Base-by-base conservation (phyloP, 2,888 invertebrate genomes). In the Acleris literana region DNA sequence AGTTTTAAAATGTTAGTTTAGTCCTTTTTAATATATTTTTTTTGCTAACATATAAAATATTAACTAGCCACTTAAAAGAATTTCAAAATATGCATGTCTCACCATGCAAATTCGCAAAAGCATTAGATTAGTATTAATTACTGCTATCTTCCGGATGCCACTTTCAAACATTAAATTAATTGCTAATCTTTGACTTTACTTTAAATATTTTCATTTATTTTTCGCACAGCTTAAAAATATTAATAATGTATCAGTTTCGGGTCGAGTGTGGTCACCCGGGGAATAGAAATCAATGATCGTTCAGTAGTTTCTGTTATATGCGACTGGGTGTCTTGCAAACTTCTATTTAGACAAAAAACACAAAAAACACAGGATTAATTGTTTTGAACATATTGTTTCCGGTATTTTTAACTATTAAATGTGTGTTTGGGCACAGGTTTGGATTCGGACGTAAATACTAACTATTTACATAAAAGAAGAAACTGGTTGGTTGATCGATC, bases 221-320 rank as follows among this genome's bases (percentile, higher is more conserved):
- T 64, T 29, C 16, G 59, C 33, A 18, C 39, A 55, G 29, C 22
- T 57, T 55, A 43, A 64, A 25, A 16, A 48, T n/a, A 33, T 65
- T 43, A 55, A 65, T 60, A 65, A 60, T 64, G 9, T 22, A 33
- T 33, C 33, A 11, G 11, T 56, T 56, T 43, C 44, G 6, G 25
- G 11, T n/a, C n/a, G 6, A 44, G 43, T 13, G 60, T 65, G 60
- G 65, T 65, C 55, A 65, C 65, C 59, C 64, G 17, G 44, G 20
- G 44, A 65, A 25, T 56, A 44, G 65, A 65, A 65, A 65, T 51
- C 55, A 44, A 51, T 55, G 55, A 60, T 55, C 44, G 59, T 51
- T 60, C 51, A 65, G 65, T 60, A 43, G 59, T 60, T 64, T 60
- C 56, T 65, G 60, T 43, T 54, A 25, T 18, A 29, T 44, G 33